Percentiles rank a stretch among this genome's conserved stretches.
Conservation (phyloP, 2,797 vertebrate species). For the Hylomyscus alleni region DNA sequence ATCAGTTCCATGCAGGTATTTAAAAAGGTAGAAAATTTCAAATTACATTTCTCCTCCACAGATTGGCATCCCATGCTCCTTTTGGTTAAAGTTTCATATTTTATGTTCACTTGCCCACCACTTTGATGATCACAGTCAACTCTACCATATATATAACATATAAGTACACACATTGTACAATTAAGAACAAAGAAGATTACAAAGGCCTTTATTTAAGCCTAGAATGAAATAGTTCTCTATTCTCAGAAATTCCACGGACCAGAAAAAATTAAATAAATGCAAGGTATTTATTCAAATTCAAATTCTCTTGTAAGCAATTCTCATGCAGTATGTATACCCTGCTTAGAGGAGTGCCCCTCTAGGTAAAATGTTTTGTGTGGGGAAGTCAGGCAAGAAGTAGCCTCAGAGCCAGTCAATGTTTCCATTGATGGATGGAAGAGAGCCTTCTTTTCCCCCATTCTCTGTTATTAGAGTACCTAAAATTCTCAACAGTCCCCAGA, state of each 20-base stretch:
- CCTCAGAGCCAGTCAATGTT: conserved; percentile 80
- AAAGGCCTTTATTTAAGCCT: conserved; percentile 72
- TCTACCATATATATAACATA: conserved; percentile 52
- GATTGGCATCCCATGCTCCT: not conserved
- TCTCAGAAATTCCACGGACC: conserved; percentile 76
- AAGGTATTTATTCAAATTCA: conserved; percentile 71
- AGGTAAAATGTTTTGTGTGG: conserved; percentile 78
- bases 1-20: conserved; percentile 22
- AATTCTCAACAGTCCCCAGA: conserved; percentile 28
- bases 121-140: conserved; percentile 54
- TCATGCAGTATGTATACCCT: conserved; percentile 63
- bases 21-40: conserved; percentile 37
- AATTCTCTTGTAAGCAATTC: too few relatives aligned
- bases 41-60: not conserved
- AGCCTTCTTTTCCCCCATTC: conserved; percentile 66
- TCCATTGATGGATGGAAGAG: conserved; percentile 83
- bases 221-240: conserved; percentile 59
- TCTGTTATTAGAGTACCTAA: conserved; percentile 60
- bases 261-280: conserved; percentile 80
- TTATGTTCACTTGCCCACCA: conserved; percentile 6
- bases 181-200: conserved; percentile 69
- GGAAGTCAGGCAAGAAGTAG: conserved; percentile 80
- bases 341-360: not conserved
- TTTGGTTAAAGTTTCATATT: conserved; percentile 41
- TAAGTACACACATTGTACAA: not conserved